phyloP scores from a whole-genome alignment of 2,113 vertebrate species.

The Ictalurus furcatus region DNA sequence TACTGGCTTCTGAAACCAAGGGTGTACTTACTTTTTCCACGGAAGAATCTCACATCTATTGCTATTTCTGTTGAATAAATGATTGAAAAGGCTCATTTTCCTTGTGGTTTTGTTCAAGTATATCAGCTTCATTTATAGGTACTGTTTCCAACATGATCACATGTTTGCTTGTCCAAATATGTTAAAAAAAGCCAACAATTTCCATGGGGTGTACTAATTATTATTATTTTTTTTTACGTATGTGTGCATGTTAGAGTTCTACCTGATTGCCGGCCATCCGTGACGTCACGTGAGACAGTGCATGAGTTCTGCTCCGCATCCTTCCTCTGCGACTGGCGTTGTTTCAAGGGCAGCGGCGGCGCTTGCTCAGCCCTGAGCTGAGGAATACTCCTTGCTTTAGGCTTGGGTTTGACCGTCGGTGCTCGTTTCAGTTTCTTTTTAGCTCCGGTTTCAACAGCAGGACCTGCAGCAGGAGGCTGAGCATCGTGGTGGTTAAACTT shows the following conservation, averaged over 20 bases:
- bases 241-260: neutral
- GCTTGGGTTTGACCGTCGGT: slow-evolving; percentile 58
- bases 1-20: no score
- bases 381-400: neutral
- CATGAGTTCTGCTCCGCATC: neutral
- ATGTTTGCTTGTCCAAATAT: no score
- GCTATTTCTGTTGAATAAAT: no score
- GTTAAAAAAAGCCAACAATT: no score
- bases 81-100: no score
- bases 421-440: slow-evolving; percentile 40
- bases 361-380: neutral
- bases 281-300: neutral
- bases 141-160: no score
- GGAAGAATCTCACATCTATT: no score
- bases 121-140: no score
- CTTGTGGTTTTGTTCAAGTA: no score
- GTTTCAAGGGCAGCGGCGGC: slow-evolving; percentile 50
- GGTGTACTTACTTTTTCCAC: no score
- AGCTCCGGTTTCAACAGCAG: neutral
- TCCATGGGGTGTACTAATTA: no score
- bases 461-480: neutral
- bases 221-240: neutral
- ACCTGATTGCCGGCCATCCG: slow-evolving; percentile 68
- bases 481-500: slow-evolving; percentile 63
- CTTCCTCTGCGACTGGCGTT: slow-evolving; percentile 45